Evolutionary conservation across 2,888 invertebrate species (phyloP), one percentile per base, ranked within the genome.

Genomic region (Coleophora deauratella): DNA sequence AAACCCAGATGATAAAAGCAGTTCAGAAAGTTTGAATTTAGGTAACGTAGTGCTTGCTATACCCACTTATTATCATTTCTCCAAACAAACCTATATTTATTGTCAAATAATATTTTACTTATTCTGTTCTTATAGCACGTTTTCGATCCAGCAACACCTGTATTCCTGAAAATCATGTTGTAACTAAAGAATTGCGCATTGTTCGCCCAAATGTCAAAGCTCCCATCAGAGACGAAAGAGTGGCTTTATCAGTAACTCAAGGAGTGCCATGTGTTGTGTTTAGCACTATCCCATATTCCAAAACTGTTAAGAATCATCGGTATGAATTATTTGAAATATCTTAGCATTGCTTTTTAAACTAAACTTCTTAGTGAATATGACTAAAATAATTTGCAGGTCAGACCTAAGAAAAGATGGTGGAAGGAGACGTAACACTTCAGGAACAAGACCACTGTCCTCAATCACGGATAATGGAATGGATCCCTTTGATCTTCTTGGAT

Each of bases 201-300:
- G 68, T 91, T 44, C 86, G 87, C 47, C 87, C 89, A 11, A 80
- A 86, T 21, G 91, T 88, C 72, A 88, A 89, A 47, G 90, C 91
- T 47, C 89, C 88, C 54, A 92, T 93, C 60, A 90, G 88, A 63
- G 92, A 94, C 72, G 94, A 95, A 65, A 88, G 97, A 59, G 87
- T 97, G 50, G 91, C 95, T 43, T 88, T 97, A 75, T 91, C 94
- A 32, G 91, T 95, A 38, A 85, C 90, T 6, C 90, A 90, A 56
- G 91, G 91, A 58, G 90, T 91, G 43, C 97, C 97, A 30, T 93
- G 96, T 79, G 88, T 93, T 54, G 88, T 97, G 46, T 97, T 93
- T 72, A 97, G 97, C 32, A 90, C 94, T 41, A 89, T 97, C 65
- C 95, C 97, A 30, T 96, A 95, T 69, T 91, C 89, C 42, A 91